phyloP scores from a whole-genome alignment of 2,797 vertebrate species.

The Phoxinus dragarum region DNA sequence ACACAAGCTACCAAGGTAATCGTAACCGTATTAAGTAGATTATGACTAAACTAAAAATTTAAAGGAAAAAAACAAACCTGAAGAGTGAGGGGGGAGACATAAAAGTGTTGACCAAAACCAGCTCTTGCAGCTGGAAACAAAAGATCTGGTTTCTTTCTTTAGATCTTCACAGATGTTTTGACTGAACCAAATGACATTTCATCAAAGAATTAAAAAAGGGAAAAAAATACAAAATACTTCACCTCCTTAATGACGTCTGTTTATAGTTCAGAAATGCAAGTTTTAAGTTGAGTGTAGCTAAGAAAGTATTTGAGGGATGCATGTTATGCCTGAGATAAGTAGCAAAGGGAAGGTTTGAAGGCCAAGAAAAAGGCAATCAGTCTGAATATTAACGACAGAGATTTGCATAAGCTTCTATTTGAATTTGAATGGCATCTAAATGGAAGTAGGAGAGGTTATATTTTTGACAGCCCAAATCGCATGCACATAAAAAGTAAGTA shows the following conservation, averaged over 20 bases:
- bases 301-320: slow-evolving; percentile 21
- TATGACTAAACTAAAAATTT: not conserved
- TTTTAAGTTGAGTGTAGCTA: slow-evolving; percentile 22
- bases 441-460: slow-evolving; percentile 17
- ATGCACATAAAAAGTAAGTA: not conserved
- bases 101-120: slow-evolving; percentile 5
- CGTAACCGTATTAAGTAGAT: slow-evolving; percentile 13
- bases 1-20: slow-evolving; percentile 12
- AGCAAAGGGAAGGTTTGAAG: slow-evolving; percentile 38
- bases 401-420: slow-evolving; percentile 52
- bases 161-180: slow-evolving; percentile 16
- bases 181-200: not conserved
- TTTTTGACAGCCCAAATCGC: slow-evolving; percentile 26
- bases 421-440: slow-evolving; percentile 52
- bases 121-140: slow-evolving; percentile 17
- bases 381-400: slow-evolving; percentile 45
- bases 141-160: slow-evolving; percentile 23
- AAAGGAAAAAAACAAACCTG: not conserved
- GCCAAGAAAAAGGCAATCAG: slow-evolving; percentile 54
- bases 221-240: not conserved
- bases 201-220: too few relatives aligned
- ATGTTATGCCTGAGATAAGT: slow-evolving; percentile 20
- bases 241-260: not conserved
- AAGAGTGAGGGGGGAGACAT: not conserved
- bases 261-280: not conserved